Evolutionary conservation across 2,113 vertebrate species (phyloP).

Genomic region (Pogona vitticeps): DNA sequence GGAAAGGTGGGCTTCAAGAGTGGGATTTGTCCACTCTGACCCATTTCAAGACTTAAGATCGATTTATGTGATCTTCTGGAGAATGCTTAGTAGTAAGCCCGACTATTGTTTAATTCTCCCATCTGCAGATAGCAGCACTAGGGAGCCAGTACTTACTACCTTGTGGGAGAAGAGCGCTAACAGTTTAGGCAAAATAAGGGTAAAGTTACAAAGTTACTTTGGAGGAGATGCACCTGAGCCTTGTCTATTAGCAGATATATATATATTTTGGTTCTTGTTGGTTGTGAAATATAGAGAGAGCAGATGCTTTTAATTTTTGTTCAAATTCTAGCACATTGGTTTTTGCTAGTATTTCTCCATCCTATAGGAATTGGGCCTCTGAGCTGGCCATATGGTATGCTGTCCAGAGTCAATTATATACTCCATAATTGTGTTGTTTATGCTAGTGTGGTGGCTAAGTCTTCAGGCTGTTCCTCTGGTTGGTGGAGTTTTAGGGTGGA

Average conservation of each 20-base stretch:
- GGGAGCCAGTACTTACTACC: not conserved
- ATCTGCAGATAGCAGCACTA: not conserved
- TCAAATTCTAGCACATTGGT: not conserved
- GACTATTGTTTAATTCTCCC: not conserved
- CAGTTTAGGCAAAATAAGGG: not conserved
- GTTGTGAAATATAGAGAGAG: not conserved
- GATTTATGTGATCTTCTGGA: not conserved
- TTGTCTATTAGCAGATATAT: not conserved
- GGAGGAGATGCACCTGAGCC: not conserved
- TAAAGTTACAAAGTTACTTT: not conserved
- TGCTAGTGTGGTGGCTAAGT: not conserved
- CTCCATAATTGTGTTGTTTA: slow-evolving; percentile 10
- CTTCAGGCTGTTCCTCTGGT: not conserved
- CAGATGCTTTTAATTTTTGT: no score
- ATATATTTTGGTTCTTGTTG: not conserved
- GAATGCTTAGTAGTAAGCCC: not conserved
- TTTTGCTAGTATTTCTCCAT: slow-evolving; percentile 5
- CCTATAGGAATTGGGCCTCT: not conserved
- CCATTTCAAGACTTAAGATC: not conserved
- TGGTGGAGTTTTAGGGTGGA: not conserved
- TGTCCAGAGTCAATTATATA: not conserved
- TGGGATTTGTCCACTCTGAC: not conserved
- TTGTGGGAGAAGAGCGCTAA: not conserved
- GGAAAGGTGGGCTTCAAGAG: not conserved
- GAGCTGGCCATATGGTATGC: not conserved